These are phyloP conservation scores for Arctocebus calabarensis DNA, from an alignment of 2,797 vertebrate species.

Conservation along the genomic window DNA sequence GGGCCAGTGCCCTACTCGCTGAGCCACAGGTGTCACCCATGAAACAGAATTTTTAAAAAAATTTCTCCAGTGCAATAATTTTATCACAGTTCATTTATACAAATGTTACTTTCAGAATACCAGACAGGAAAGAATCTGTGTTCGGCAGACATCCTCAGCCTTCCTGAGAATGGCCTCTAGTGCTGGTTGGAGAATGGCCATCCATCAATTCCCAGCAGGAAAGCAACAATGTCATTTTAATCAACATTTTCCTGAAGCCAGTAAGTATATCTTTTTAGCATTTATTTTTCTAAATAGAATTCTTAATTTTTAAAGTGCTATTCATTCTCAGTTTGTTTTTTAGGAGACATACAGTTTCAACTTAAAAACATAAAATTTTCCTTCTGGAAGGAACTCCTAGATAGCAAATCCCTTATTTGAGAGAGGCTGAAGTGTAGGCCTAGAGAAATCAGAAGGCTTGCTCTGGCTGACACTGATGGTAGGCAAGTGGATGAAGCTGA, in stretches of 20 bases:
- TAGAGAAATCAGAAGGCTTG: neutral
- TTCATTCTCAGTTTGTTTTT: conserved; percentile 29
- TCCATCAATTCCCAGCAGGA: neutral
- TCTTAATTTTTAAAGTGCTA: conserved; percentile 40
- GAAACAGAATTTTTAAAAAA: neutral
- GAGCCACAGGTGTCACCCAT: too few species aligned
- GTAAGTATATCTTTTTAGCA: neutral
- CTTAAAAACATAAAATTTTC: conserved; percentile 40
- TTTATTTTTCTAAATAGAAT: conserved; percentile 23
- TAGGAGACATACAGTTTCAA: conserved; percentile 28
- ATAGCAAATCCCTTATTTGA: neutral
- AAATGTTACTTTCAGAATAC: conserved; percentile 56
- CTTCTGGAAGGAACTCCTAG: neutral
- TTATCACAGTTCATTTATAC: conserved; percentile 25
- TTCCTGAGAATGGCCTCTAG: neutral
- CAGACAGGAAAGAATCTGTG: neutral
- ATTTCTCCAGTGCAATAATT: neutral
- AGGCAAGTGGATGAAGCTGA: neutral
- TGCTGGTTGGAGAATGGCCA: neutral
- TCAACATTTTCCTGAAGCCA: neutral
- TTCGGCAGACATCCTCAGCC: neutral
- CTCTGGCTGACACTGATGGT: neutral
- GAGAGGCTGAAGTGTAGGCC: neutral
- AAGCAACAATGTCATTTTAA: neutral
- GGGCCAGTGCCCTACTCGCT: too few species aligned